Conservation (phyloP, 2,113 vertebrate genomes). For the Platysteira castanea region DNA sequence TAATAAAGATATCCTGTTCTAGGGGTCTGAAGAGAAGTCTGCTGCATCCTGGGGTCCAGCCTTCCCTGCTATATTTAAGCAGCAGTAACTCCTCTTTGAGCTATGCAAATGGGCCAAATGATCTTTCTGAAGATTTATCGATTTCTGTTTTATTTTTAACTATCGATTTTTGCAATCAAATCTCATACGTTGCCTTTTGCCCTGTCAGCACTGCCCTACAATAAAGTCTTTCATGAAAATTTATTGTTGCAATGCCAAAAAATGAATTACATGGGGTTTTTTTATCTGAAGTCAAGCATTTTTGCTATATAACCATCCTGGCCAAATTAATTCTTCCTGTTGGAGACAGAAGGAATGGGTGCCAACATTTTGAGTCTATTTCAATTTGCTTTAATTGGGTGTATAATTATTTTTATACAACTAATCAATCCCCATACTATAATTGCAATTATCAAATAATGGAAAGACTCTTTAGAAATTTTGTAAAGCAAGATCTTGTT, state of each 20-base stretch:
- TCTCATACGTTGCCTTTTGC: neutral
- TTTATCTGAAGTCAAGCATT: neutral
- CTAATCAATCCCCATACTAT: slow-evolving; percentile 31
- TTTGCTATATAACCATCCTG: neutral
- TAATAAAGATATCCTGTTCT: neutral
- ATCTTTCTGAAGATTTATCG: neutral
- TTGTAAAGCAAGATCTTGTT: slow-evolving; percentile 17
- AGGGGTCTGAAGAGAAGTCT: neutral
- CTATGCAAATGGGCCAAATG: neutral
- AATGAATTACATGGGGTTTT: neutral
- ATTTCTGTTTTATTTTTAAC: neutral
- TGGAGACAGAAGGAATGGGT: neutral
- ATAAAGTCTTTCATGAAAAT: neutral
- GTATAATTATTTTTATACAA: slow-evolving; percentile 43
- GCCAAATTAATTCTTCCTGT: neutral
- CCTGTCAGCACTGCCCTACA: neutral
- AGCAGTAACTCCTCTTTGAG: neutral
- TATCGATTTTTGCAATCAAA: neutral
- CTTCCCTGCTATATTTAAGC: neutral
- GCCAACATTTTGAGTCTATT: slow-evolving; percentile 14
- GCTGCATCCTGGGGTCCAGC: neutral
- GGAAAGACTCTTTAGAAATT: neutral
- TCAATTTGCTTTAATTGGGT: slow-evolving; percentile 32
- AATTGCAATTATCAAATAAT: slow-evolving; percentile 35
- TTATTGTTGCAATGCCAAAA: neutral